Evolutionary conservation across 1,140 invertebrate genomes (phyloP), one percentile per base, ranked within the genome.

Genomic region (Whitmania pigra): DNA sequence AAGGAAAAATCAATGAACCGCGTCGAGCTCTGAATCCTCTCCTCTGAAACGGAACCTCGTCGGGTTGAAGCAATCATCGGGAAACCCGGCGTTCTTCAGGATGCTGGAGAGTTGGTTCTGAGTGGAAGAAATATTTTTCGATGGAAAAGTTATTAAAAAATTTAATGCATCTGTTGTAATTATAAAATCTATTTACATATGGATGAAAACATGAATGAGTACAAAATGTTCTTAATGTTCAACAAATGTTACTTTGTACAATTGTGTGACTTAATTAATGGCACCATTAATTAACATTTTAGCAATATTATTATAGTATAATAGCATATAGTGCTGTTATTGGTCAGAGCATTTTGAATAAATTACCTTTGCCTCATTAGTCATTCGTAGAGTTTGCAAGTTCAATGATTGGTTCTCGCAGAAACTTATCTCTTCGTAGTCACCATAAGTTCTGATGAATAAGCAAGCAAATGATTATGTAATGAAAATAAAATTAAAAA

Each of bases 351-450:
- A 36, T 6, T 3, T 36, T 6, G 29, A 63, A 25, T 40, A 7
- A 75, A 67, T 71, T 75, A 88, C 87, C 82, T 94, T 94, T 1
- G 93, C 93, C 80, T 97, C 94, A 82, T 86, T 89, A 0, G 92
- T 95, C 40, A 96, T 89, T 67, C 90, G 85, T 74, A 97, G 85
- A 0, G 93, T 94, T 0, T 92, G 88, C 78, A 91, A 83, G 77
- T 90, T 93, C 0, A 97, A 82, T 31, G 89, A 90, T 80, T 95
- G 93, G 75, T 88, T 88, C 40, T 95, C 92, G 83, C 94, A 97
- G 83, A 94, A 97, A 7, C 87, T 87, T 25, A 88, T 85, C 15
- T 49, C 43, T 49, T 49, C 5, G 43, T 49, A 11, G 78, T 94
- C 90, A 0, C 93, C 92, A 43, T 87, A 86, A 49, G 67, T 76